Base-by-base conservation (phyloP, 2,113 vertebrate species). In the Andinoacara biseriatus region DNA sequence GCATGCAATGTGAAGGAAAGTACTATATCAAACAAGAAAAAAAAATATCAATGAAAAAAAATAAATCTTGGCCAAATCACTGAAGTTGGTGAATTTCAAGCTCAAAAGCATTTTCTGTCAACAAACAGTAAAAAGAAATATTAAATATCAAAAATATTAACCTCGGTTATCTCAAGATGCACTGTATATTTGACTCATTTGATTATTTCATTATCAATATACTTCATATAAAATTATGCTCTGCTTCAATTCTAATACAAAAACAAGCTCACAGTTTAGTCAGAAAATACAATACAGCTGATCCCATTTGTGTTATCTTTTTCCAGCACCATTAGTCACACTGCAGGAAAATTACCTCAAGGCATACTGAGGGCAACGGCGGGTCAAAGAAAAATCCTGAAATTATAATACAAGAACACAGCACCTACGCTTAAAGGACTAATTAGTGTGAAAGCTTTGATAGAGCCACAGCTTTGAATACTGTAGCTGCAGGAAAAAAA, bases 381-480 rank as follows among this genome's bases (percentile, higher is more conserved):
- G 59, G n/a, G 67, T 56, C 67, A 81, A 29, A 79, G 20, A 75
- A 49, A 62, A 89, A 74, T 83, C 0, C 78, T 85, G 14, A 80
- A 80, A 22, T 67, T 65, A 74, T 74, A 52, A 81, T 75, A 56
- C 58, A 80, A 74, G 24, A 67, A 77, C 18, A 78, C 14, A 20
- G 9, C 8, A 38, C 54, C 20, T 20, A 13, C 17, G 78, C 10
- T 46, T 29, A 14, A 22, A 74, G 24, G 18, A 79, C n/a, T 69
- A 58, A 59, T 56, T 14, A 56, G 24, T 62, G 29, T 40, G 74
- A 57, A 35, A 60, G 7, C 15, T 80, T 78, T 35, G 26, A 67
- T 58, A 20, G 17, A 35, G 29, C 65, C 2, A 1, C 26, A 52
- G 43, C 17, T 63, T 72, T 82, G 2, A 78, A 29, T 58, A 35